These are phyloP conservation scores for Scylla paramamosain DNA, from an alignment of 1,140 invertebrate genomes.

Conservation along the genomic window DNA sequence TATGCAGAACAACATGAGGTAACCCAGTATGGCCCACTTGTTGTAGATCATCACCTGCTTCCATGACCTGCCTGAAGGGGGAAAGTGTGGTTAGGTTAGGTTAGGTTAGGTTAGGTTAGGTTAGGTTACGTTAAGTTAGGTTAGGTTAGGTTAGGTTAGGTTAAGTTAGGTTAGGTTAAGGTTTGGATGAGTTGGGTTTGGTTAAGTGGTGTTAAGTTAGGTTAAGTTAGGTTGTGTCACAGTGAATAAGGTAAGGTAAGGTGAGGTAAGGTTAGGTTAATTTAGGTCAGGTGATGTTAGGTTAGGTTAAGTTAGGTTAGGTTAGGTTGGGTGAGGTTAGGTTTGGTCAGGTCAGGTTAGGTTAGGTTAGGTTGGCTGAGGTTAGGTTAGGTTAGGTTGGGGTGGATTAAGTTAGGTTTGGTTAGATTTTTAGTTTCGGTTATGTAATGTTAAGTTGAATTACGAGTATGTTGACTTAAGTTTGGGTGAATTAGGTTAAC, in stretches of 20 bases:
- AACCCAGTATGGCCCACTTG: background rate
- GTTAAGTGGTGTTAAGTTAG: too few relatives aligned
- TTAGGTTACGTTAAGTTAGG: background rate
- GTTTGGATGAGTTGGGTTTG: background rate
- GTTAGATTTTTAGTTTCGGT: background rate
- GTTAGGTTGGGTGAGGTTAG: background rate
- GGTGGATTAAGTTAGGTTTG: background rate
- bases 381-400: background rate
- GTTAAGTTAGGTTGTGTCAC: background rate
- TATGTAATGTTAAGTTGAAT: background rate
- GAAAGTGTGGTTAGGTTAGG: too few relatives aligned
- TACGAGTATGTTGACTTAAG: background rate
- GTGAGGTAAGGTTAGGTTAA: background rate
- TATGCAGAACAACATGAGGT: slow-evolving; percentile 33
- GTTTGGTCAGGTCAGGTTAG: background rate
- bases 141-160: background rate
- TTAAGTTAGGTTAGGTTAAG: background rate
- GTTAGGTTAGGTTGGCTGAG: background rate
- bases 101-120: background rate
- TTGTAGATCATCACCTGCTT: background rate
- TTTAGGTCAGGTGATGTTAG: background rate
- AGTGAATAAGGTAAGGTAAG: background rate
- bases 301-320: background rate
- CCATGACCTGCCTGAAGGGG: background rate
- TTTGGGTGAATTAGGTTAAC: background rate